A percentile compares a stretch with the other conserved stretches of the same genome.
These are phyloP conservation scores for Sorex araneus DNA, from an alignment of 2,113 vertebrate genomes.

Conservation along the genomic window DNA sequence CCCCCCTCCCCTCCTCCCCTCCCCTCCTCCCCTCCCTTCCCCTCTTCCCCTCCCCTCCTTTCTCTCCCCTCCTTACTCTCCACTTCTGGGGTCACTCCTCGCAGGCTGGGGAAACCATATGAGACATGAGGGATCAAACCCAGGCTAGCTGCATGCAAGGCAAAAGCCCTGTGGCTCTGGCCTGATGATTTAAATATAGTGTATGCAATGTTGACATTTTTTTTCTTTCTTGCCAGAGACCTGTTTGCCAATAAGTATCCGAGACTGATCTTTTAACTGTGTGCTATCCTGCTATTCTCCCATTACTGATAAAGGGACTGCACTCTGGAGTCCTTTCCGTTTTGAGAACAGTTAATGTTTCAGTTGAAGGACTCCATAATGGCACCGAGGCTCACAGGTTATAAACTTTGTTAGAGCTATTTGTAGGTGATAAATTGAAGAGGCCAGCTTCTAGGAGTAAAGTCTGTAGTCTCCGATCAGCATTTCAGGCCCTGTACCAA, in stretches of 20 bases:
- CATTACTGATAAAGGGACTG: not conserved
- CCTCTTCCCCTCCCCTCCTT: too few species aligned
- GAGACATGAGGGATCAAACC: too few species aligned
- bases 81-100: too few species aligned
- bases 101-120: too few species aligned
- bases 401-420: slow-evolving; percentile 5
- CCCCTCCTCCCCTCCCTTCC: too few species aligned
- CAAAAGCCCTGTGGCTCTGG: too few species aligned
- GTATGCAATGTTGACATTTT: not conserved
- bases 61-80: too few species aligned
- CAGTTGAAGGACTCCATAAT: not conserved
- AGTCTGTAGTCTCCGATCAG: not conserved
- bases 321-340: not conserved
- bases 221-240: slow-evolving; percentile 18
- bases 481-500: slow-evolving; percentile 12
- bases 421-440: not conserved
- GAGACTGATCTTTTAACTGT: not conserved
- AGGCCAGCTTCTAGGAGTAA: not conserved
- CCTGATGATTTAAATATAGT: not conserved
- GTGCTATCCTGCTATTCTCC: not conserved
- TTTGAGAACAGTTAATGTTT: slow-evolving; percentile 28
- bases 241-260: not conserved
- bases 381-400: not conserved
- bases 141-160: too few species aligned
- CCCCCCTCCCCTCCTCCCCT: too few species aligned